Evolutionary conservation across 2,888 invertebrate species (phyloP).

Genomic region (Matsumyia berberina): DNA sequence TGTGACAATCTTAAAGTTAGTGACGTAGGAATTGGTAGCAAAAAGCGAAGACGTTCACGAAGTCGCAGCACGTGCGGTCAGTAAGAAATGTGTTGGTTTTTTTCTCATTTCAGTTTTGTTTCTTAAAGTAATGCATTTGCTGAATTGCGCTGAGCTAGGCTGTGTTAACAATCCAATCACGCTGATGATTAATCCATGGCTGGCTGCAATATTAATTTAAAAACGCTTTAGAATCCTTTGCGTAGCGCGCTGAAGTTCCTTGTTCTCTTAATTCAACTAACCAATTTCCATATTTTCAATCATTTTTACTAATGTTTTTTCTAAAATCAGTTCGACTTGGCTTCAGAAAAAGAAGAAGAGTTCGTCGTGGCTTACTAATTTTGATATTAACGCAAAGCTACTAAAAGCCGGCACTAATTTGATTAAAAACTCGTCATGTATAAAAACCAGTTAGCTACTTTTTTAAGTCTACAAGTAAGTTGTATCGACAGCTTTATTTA

Average conservation of each 20-base stretch:
- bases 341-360: too few relatives aligned
- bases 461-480: too few relatives aligned
- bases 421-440: too few relatives aligned
- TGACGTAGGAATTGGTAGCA: conserved; percentile 72
- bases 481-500: too few relatives aligned
- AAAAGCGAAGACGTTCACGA: conserved; percentile 72
- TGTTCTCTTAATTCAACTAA: conserved; percentile 15
- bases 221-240: conserved; percentile 29
- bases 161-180: conserved; percentile 42
- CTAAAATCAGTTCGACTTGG: conserved; percentile 18
- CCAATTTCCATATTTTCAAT: conserved; percentile 18
- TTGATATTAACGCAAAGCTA: background rate
- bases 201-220: conserved; percentile 35
- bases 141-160: conserved; percentile 51
- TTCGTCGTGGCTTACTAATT: conserved; percentile 39
- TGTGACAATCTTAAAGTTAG: conserved; percentile 76
- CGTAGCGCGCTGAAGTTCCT: conserved; percentile 26
- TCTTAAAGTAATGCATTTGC: conserved; percentile 24
- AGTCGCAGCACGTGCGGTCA: conserved; percentile 77
- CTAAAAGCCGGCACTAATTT: conserved; percentile 8
- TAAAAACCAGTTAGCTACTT: too few relatives aligned
- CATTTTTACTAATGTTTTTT: conserved; percentile 33
- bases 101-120: conserved; percentile 1
- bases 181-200: conserved; percentile 51
- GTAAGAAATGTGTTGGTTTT: conserved; percentile 67